phyloP scores from a whole-genome alignment of 2,888 invertebrate genomes.

The Cantharis flavilabris region DNA sequence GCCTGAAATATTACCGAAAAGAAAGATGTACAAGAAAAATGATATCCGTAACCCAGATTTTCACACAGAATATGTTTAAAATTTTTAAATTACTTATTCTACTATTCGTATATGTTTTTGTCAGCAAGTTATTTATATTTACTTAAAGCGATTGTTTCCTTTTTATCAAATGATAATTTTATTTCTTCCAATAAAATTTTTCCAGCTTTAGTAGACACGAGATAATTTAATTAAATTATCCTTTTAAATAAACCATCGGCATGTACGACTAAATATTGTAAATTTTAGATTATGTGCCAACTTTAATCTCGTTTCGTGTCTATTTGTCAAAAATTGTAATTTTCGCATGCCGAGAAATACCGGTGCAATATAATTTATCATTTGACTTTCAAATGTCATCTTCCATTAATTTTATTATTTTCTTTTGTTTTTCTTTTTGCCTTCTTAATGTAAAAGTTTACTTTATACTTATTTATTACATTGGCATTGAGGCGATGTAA shows the following conservation, averaged over 20 bases:
- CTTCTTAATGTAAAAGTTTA: background rate
- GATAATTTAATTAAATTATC: background rate
- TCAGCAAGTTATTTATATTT: slow-evolving; percentile 21
- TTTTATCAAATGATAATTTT: slow-evolving; percentile 4
- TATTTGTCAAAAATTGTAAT: background rate
- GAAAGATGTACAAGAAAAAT: slow-evolving; percentile 50
- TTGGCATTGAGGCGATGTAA: background rate
- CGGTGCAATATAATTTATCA: background rate
- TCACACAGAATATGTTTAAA: slow-evolving; percentile 43
- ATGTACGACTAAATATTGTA: background rate
- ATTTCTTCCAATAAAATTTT: background rate
- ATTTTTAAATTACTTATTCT: slow-evolving; percentile 40
- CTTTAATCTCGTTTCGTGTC: background rate
- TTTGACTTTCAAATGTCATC: background rate
- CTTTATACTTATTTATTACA: background rate
- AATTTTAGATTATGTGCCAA: background rate
- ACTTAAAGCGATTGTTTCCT: slow-evolving; percentile 16
- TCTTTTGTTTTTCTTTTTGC: background rate
- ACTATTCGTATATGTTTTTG: slow-evolving; percentile 7
- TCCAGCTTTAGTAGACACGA: background rate
- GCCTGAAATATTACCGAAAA: slow-evolving; percentile 50
- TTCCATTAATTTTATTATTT: background rate
- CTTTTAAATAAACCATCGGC: background rate
- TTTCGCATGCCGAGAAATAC: background rate
- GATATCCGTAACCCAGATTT: slow-evolving; percentile 48